A percentile compares a stretch with the other conserved stretches of the same genome.
Conservation (phyloP, 1,140 invertebrate genomes). For the Bacillus rossius region DNA sequence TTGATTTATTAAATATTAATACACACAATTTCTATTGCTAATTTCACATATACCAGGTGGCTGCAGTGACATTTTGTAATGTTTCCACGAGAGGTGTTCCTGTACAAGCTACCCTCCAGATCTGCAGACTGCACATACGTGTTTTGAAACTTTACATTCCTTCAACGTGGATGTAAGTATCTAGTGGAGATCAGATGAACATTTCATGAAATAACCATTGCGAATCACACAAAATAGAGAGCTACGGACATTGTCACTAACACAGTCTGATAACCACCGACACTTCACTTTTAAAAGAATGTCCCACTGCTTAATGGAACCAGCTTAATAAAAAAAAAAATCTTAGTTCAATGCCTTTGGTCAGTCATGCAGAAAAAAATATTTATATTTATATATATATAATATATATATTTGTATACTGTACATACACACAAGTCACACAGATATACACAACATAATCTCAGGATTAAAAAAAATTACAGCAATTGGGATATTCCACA, state of each 20-base stretch:
- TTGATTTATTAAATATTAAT: no score
- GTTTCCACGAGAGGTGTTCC: no score
- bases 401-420: constrained; percentile 5
- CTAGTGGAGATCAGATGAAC: neutral
- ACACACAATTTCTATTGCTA: no score
- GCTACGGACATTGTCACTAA: neutral
- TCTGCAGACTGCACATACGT: no score
- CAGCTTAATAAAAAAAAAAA: neutral
- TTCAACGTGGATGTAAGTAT: no score
- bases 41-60: no score
- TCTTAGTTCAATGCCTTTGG: neutral
- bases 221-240: neutral
- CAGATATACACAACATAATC: constrained; percentile 6
- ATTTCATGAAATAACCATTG: neutral
- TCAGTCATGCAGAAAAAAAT: constrained; percentile 8
- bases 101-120: no score
- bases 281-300: neutral
- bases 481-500: no score
- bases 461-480: constrained; percentile 2
- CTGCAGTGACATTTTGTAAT: no score
- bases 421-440: constrained; percentile 1
- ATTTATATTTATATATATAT: neutral
- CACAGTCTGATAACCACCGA: neutral
- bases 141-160: no score
- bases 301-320: neutral